These are phyloP conservation scores for Drosophila nebulosa DNA, from an alignment of 1,140 invertebrate species.

Conservation along the genomic window DNA sequence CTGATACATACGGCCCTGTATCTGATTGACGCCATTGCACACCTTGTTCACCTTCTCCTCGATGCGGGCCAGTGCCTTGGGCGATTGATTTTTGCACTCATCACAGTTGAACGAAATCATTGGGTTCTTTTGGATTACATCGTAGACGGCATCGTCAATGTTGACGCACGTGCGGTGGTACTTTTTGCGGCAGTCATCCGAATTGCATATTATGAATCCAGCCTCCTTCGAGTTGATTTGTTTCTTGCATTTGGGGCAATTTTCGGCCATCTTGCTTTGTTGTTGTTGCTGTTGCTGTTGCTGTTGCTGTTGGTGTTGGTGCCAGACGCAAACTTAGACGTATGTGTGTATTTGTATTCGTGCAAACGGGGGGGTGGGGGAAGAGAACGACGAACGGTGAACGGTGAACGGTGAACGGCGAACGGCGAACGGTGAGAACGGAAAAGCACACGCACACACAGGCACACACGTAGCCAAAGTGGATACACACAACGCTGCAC, in stretches of 20 bases:
- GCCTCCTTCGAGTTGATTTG: conserved; percentile 74
- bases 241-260: conserved; percentile 78
- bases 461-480: conserved; percentile 14
- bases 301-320: background rate
- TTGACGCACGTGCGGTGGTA: conserved; percentile 75
- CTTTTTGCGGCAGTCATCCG: conserved; percentile 74
- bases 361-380: conserved; percentile 21
- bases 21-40: conserved; percentile 75
- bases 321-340: conserved; percentile 2
- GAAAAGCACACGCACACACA: conserved; percentile 35
- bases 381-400: conserved; percentile 29
- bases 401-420: no score
- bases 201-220: conserved; percentile 67
- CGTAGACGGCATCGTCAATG: conserved; percentile 71
- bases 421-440: conserved; percentile 47
- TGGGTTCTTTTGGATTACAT: conserved; percentile 76
- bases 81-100: conserved; percentile 74
- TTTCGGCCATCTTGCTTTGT: conserved; percentile 63
- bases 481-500: conserved; percentile 11
- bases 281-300: background rate
- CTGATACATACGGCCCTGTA: conserved; percentile 79
- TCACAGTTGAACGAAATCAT: conserved; percentile 77
- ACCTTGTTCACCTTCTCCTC: conserved; percentile 79
- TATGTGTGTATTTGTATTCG: background rate
- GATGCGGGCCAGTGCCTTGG: conserved; percentile 64